Evolutionary conservation across 2,888 invertebrate species (phyloP).

Genomic region (Phorcus lineatus): DNA sequence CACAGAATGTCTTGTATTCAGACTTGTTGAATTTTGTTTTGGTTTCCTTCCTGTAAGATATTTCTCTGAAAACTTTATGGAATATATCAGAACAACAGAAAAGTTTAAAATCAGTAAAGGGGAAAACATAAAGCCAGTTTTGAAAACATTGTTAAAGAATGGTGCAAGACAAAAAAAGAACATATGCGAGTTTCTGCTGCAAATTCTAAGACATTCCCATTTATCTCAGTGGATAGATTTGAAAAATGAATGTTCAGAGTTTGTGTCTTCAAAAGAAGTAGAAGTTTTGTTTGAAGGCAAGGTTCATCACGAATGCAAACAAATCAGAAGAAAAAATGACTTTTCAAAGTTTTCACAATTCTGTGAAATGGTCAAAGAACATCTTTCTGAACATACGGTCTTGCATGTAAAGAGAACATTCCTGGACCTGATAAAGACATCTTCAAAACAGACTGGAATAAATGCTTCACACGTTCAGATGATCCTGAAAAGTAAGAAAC

Average conservation of each 20-base stretch:
- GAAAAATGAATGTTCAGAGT: background rate
- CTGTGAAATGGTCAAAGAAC: background rate
- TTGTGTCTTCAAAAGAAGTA: background rate
- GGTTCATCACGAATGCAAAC: background rate
- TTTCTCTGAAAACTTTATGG: background rate
- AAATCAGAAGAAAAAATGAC: background rate
- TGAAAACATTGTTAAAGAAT: background rate
- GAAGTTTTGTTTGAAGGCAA: background rate
- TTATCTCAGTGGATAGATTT: background rate
- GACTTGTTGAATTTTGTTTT: constrained; percentile 14
- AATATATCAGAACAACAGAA: background rate
- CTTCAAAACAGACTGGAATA: background rate
- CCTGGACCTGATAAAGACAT: background rate
- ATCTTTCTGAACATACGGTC: background rate
- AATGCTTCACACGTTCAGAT: too few relatives aligned
- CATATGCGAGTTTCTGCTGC: background rate
- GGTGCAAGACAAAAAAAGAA: background rate
- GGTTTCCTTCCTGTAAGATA: background rate
- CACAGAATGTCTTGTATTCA: background rate
- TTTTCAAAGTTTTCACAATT: background rate
- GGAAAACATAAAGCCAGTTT: background rate
- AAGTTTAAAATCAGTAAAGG: background rate
- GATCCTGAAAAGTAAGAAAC: background rate
- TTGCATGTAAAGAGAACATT: background rate
- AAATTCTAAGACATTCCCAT: background rate